Evolutionary conservation across 2,113 vertebrate genomes (phyloP).

Genomic region (Sceloporus undulatus): DNA sequence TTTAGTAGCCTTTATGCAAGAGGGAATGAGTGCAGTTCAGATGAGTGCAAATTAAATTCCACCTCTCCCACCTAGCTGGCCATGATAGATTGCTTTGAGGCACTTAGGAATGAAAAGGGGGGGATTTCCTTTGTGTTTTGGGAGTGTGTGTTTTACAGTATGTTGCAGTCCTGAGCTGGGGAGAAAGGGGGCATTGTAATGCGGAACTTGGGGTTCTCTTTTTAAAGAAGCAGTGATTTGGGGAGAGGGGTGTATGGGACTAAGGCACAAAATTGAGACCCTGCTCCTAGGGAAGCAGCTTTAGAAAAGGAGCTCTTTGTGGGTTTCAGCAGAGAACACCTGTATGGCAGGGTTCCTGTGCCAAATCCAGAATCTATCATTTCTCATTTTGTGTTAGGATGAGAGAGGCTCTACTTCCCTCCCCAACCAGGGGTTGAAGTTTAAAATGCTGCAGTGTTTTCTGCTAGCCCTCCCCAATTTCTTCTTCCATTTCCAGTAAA

Average conservation of each 20-base stretch:
- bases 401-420: not conserved
- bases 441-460: not conserved
- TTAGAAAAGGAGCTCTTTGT: not conserved
- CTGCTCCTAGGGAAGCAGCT: no score
- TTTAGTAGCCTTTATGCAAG: no score
- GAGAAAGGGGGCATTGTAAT: not conserved
- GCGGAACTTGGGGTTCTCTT: not conserved
- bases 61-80: not conserved
- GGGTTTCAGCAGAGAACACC: not conserved
- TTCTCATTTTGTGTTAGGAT: not conserved
- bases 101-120: not conserved
- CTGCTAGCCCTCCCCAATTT: not conserved
- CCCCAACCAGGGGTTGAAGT: not conserved
- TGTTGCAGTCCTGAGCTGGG: not conserved
- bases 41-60: no score
- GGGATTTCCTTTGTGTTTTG: not conserved
- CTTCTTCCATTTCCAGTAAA: not conserved
- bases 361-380: not conserved
- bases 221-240: not conserved
- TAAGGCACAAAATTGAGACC: not conserved
- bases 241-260: no score
- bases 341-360: not conserved
- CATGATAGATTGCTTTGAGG: not conserved
- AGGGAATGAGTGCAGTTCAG: no score
- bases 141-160: not conserved